Conservation (phyloP, 2,113 vertebrate species). For the Apistogramma diplotaenia region DNA sequence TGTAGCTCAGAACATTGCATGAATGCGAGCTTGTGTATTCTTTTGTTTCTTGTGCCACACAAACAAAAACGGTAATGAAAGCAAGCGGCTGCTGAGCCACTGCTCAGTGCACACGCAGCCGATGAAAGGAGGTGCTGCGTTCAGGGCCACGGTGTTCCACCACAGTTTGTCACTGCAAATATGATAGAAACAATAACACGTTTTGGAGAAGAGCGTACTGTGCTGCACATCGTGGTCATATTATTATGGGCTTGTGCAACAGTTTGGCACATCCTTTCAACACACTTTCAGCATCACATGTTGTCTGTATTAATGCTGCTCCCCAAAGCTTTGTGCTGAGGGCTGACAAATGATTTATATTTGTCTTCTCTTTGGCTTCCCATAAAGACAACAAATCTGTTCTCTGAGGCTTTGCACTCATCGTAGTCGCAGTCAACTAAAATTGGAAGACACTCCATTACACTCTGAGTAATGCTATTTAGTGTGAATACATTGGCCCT, state of each 20-base stretch:
- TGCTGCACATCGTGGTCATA: neutral
- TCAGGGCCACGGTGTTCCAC: constrained; percentile 12
- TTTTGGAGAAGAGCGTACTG: constrained; percentile 8
- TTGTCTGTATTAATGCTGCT: constrained; percentile 19
- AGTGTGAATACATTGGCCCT: constrained; percentile 7
- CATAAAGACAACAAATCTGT: constrained; percentile 60
- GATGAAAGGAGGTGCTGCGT: neutral
- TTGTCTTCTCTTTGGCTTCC: constrained; percentile 55
- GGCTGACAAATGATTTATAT: constrained; percentile 50
- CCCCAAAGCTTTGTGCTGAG: constrained; percentile 29
- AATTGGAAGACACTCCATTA: constrained; percentile 14
- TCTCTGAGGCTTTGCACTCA: constrained; percentile 31
- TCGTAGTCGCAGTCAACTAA: constrained; percentile 22
- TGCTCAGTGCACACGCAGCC: neutral
- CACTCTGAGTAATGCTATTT: constrained; percentile 27
- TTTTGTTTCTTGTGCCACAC: neutral
- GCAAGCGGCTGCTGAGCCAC: neutral
- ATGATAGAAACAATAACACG: constrained; percentile 30
- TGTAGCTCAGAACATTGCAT: neutral
- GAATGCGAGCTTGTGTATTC: neutral
- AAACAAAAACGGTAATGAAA: constrained; percentile 4
- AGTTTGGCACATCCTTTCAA: constrained; percentile 8
- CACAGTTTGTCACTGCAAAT: constrained; percentile 4
- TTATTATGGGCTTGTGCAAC: constrained; percentile 13
- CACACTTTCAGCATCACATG: constrained; percentile 21